Evolutionary conservation across 2,888 invertebrate genomes (phyloP).

Genomic region (Myopa tessellatipennis): DNA sequence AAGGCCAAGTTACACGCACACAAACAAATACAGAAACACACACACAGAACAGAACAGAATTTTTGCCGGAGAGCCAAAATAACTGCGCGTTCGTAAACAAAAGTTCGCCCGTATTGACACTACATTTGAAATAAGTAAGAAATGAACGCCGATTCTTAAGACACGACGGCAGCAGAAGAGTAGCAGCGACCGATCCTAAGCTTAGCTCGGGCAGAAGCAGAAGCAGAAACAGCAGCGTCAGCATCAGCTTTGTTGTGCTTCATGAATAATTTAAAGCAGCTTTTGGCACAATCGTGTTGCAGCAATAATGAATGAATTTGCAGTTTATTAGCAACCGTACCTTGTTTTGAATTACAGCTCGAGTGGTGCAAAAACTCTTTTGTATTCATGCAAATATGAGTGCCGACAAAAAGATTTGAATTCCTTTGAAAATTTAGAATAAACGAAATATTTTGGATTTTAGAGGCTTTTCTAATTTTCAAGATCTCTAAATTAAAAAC

Average conservation of each 20-base stretch:
- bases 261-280: constrained; percentile 23
- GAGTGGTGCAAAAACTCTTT: neutral
- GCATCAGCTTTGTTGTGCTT: neutral
- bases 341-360: neutral
- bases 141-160: neutral
- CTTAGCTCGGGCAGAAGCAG: neutral
- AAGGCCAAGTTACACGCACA: neutral
- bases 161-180: neutral
- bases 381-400: neutral
- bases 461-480: too few species aligned
- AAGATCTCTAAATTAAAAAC: too few species aligned
- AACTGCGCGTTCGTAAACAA: constrained; percentile 24
- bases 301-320: constrained; percentile 26
- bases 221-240: too few species aligned
- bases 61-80: too few species aligned
- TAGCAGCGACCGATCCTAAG: neutral
- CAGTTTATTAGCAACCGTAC: constrained; percentile 18
- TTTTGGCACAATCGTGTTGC: constrained; percentile 19
- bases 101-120: constrained; percentile 26
- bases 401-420: neutral
- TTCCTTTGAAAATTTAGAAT: neutral
- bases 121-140: constrained; percentile 17
- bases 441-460: too few species aligned
- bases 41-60: too few species aligned
- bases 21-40: too few species aligned